phyloP scores from a whole-genome alignment of 2,888 invertebrate species.

The Timandra comae region DNA sequence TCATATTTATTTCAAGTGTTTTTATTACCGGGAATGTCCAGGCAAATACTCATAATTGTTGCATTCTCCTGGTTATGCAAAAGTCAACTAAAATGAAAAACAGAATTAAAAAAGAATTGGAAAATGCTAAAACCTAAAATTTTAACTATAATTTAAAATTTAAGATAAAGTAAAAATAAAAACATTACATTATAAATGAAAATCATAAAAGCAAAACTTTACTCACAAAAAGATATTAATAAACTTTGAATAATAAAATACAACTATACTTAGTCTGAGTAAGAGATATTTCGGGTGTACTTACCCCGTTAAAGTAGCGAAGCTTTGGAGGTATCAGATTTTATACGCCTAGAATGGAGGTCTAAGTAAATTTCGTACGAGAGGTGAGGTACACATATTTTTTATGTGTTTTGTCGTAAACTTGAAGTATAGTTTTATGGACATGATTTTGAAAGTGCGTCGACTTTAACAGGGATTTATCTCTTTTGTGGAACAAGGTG shows the following conservation, averaged over 20 bases:
- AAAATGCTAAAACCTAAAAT: no score
- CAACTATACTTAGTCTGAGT: slow-evolving; percentile 12
- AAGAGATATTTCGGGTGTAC: slow-evolving; percentile 5
- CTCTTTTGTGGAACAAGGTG: slow-evolving; percentile 29
- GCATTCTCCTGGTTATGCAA: no score
- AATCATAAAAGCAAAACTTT: no score
- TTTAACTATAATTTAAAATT: no score
- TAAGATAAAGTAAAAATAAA: no score
- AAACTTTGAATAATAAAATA: background rate
- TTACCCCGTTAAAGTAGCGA: slow-evolving; percentile 18
- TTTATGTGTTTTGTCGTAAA: slow-evolving; percentile 48
- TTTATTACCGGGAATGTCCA: no score
- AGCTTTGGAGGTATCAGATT: slow-evolving; percentile 28
- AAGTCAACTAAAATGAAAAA: no score
- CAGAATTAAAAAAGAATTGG: no score
- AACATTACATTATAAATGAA: no score
- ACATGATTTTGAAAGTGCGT: slow-evolving; percentile 46
- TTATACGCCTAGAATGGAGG: slow-evolving; percentile 32
- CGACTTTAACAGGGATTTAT: slow-evolving; percentile 37
- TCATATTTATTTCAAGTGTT: no score
- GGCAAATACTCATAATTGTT: no score
- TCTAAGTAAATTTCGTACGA: slow-evolving; percentile 37
- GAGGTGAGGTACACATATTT: slow-evolving; percentile 33
- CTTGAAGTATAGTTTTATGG: slow-evolving; percentile 49
- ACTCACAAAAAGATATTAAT: background rate